These are phyloP conservation scores for Phalangium opilio DNA, from an alignment of 2,888 invertebrate genomes.

Conservation along the genomic window DNA sequence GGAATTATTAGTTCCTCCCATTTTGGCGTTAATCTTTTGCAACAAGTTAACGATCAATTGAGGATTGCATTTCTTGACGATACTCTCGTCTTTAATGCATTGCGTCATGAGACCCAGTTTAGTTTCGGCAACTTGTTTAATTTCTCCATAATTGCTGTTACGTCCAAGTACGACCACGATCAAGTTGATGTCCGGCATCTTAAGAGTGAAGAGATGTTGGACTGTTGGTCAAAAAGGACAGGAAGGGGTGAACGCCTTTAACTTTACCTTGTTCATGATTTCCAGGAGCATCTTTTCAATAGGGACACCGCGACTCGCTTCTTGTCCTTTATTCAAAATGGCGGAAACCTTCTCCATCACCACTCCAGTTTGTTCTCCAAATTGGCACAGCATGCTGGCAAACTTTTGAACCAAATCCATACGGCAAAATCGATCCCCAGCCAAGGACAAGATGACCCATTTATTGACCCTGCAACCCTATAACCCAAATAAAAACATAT, in stretches of 20 bases:
- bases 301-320: too few species aligned
- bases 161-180: constrained; percentile 9
- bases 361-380: constrained; percentile 10
- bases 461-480: too few species aligned
- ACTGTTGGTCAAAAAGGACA: too few species aligned
- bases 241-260: too few species aligned
- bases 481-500: too few species aligned
- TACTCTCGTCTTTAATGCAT: constrained; percentile 34
- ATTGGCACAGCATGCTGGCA: constrained; percentile 4
- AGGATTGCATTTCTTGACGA: constrained; percentile 16
- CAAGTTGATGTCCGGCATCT: background rate
- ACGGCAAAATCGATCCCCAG: too few species aligned
- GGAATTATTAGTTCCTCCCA: constrained; percentile 29
- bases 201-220: too few species aligned
- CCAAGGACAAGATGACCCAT: too few species aligned
- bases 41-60: constrained; percentile 25
- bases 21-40: constrained; percentile 27
- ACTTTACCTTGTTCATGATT: too few species aligned
- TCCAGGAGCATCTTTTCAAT: too few species aligned
- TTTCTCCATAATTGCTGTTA: constrained; percentile 8
- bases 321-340: too few species aligned
- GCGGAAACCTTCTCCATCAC: too few species aligned
- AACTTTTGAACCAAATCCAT: constrained; percentile 6
- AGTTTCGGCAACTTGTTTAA: constrained; percentile 25
- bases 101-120: constrained; percentile 34